Percentiles rank a stretch among this genome's conserved stretches.
Evolutionary conservation across 2,888 invertebrate species (phyloP).

Genomic region (Anagyrus pseudococci): DNA sequence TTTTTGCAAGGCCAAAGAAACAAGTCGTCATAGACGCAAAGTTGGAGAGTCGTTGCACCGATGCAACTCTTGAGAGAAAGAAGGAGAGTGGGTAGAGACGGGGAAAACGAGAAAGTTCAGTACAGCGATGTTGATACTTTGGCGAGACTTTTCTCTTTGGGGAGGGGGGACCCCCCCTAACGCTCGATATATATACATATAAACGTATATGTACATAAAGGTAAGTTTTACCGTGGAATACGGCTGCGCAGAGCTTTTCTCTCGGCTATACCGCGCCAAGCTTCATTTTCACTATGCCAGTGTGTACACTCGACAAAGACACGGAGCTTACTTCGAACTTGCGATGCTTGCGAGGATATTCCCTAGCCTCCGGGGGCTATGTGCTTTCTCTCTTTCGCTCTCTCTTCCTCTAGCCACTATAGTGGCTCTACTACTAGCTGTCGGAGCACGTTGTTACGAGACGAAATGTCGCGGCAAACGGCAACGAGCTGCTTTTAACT

Average conservation of each 20-base stretch:
- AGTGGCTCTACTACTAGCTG: no score
- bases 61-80: background rate
- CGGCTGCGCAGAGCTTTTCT: no score
- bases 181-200: background rate
- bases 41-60: background rate
- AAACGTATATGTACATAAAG: background rate
- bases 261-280: slow-evolving; percentile 5
- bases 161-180: no score
- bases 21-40: background rate
- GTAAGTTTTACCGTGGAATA: background rate
- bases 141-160: background rate
- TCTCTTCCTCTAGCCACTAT: no score
- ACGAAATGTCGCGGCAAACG: background rate
- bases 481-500: slow-evolving; percentile 20
- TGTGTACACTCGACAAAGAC: background rate
- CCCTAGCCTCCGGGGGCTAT: slow-evolving; percentile 22
- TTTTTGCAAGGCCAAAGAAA: no score
- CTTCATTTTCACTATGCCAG: slow-evolving; percentile 17
- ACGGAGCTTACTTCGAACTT: slow-evolving; percentile 13
- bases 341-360: slow-evolving; percentile 32
- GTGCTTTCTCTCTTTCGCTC: no score
- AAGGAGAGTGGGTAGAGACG: no score
- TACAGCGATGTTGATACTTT: background rate
- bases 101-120: background rate
- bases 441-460: background rate